Evolutionary conservation across 2,113 vertebrate genomes (phyloP).

Genomic region (Nannospalax galili): DNA sequence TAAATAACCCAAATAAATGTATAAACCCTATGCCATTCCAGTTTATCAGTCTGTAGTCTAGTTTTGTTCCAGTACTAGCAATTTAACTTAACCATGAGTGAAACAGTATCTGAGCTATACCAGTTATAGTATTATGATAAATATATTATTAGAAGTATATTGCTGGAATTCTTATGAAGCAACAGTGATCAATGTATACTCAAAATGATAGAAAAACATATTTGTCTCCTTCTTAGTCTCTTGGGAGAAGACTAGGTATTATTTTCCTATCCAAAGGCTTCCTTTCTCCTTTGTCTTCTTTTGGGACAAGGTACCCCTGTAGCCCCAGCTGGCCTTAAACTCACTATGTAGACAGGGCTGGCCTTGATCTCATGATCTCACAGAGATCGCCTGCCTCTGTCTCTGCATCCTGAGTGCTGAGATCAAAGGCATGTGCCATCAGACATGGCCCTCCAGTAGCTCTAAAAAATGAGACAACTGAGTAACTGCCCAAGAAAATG

Average conservation of each 20-base stretch:
- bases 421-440: too few relatives aligned
- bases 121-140: conserved; percentile 32
- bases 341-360: too few relatives aligned
- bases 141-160: conserved; percentile 49
- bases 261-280: conserved; percentile 22
- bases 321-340: too few relatives aligned
- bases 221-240: neutral
- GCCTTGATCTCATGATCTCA: too few relatives aligned
- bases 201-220: neutral
- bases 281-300: too few relatives aligned
- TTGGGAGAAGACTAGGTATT: conserved; percentile 21
- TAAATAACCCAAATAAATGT: conserved; percentile 25
- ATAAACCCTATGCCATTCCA: neutral
- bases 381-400: too few relatives aligned
- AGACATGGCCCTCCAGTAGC: too few relatives aligned
- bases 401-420: too few relatives aligned
- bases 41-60: neutral
- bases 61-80: conserved; percentile 45
- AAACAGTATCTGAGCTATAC: conserved; percentile 17
- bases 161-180: conserved; percentile 45
- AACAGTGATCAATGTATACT: conserved; percentile 52
- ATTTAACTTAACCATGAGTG: conserved; percentile 47
- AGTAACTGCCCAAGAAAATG: conserved; percentile 38
- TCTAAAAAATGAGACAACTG: conserved; percentile 46
- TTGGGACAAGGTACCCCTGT: too few relatives aligned